These are phyloP conservation scores for Agelas oroides DNA, from an alignment of 37 sponge, comb jelly and placozoan species.

Conservation along the genomic window DNA sequence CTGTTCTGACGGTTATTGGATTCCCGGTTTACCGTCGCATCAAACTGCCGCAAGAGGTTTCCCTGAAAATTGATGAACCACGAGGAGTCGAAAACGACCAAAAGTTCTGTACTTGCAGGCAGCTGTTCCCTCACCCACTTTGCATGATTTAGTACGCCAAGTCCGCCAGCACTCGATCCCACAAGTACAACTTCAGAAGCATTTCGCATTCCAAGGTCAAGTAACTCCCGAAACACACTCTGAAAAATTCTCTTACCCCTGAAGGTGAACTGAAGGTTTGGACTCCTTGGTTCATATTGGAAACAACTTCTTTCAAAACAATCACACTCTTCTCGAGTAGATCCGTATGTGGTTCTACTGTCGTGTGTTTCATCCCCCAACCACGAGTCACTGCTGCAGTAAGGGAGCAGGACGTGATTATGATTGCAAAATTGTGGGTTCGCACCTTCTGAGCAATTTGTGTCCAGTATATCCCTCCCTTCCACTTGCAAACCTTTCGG, in stretches of 20 bases:
- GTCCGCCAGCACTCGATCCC: slow-evolving; percentile 88
- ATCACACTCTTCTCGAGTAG: background rate
- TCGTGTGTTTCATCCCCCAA: slow-evolving; percentile 5
- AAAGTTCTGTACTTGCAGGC: background rate
- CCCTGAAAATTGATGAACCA: slow-evolving; percentile 92
- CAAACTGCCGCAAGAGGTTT: slow-evolving; percentile 1
- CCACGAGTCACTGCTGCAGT: slow-evolving; percentile 87
- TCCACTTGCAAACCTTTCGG: slow-evolving; percentile 1
- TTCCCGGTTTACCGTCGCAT: background rate
- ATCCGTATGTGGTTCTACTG: background rate
- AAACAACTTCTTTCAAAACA: slow-evolving; percentile 18
- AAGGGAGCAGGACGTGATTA: slow-evolving; percentile 81
- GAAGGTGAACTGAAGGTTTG: slow-evolving; percentile 68
- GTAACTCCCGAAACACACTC: slow-evolving; percentile 47
- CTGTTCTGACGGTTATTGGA: background rate
- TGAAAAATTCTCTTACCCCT: slow-evolving; percentile 66
- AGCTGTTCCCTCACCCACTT: slow-evolving; percentile 54
- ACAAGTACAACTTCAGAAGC: slow-evolving; percentile 64
- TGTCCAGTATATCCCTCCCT: slow-evolving; percentile 64
- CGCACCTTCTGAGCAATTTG: background rate
- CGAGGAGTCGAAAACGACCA: slow-evolving; percentile 75
- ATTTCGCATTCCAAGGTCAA: slow-evolving; percentile 3
- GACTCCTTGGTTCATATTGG: slow-evolving; percentile 6
- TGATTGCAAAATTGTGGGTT: slow-evolving; percentile 58
- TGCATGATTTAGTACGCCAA: slow-evolving; percentile 78